Percentiles rank a stretch among this genome's conserved stretches.
These are phyloP conservation scores for Conops quadrifasciatus DNA, from an alignment of 2,888 invertebrate genomes.

Conservation along the genomic window DNA sequence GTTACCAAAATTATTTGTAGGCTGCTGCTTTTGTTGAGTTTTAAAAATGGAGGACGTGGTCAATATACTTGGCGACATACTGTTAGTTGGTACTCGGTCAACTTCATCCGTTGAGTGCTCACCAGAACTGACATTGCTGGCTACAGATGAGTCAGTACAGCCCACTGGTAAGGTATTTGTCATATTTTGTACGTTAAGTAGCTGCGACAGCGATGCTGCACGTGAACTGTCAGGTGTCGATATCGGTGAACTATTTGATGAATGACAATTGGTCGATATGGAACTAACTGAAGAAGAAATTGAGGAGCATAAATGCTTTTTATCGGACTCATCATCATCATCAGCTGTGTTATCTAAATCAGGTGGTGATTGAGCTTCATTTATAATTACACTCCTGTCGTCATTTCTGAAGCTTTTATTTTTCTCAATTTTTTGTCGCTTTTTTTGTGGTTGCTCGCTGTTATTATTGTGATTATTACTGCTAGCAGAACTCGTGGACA, in stretches of 20 bases:
- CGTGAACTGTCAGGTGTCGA: slow-evolving; percentile 58
- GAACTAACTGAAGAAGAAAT: slow-evolving; percentile 56
- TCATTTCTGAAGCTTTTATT: slow-evolving; percentile 42
- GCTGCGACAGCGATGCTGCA: slow-evolving; percentile 54
- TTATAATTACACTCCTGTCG: slow-evolving; percentile 34
- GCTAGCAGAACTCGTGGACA: slow-evolving; percentile 34
- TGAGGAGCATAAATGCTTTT: slow-evolving; percentile 51
- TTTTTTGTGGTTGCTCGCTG: slow-evolving; percentile 84
- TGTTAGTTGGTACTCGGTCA: slow-evolving; percentile 51
- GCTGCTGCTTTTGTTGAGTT: not conserved
- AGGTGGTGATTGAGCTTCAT: slow-evolving; percentile 50
- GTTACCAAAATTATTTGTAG: not conserved
- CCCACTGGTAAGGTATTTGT: slow-evolving; percentile 50
- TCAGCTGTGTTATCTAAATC: slow-evolving; percentile 50
- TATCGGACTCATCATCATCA: slow-evolving; percentile 41
- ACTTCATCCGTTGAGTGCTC: slow-evolving; percentile 56
- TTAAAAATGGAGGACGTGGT: not conserved
- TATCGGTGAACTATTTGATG: slow-evolving; percentile 54
- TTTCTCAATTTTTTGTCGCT: slow-evolving; percentile 78
- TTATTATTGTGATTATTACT: slow-evolving; percentile 67
- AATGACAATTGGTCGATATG: slow-evolving; percentile 51
- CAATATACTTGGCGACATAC: slow-evolving; percentile 10
- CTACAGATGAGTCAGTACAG: slow-evolving; percentile 28
- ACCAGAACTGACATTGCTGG: slow-evolving; percentile 33
- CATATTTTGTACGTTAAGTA: slow-evolving; percentile 53